Percentiles rank a stretch among this genome's conserved stretches.
These are phyloP conservation scores for Enteromius afrohamiltoni DNA, from an alignment of 2,797 vertebrate genomes.

Conservation along the genomic window DNA sequence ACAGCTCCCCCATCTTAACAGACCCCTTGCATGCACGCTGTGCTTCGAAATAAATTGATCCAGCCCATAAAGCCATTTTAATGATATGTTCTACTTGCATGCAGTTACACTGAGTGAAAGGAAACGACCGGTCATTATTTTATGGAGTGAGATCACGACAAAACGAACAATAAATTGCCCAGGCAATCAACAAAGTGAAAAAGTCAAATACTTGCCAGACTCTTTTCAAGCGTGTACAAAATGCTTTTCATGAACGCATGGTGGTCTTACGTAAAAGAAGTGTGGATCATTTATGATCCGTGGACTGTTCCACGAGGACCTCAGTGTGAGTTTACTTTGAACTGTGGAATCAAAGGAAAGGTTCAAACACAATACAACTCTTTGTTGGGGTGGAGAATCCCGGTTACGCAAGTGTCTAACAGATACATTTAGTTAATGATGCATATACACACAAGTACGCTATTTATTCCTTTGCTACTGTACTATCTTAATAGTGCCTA, in stretches of 20 bases:
- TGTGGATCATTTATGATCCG: neutral
- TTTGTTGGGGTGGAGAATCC: neutral
- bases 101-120: neutral
- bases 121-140: neutral
- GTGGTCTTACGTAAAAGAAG: neutral
- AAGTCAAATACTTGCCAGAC: constrained; percentile 26
- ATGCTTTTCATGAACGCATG: constrained; percentile 3
- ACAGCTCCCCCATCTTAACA: constrained; percentile 55
- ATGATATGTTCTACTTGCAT: constrained; percentile 25
- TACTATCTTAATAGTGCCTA: neutral
- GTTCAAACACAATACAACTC: neutral
- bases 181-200: constrained; percentile 5
- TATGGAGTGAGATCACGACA: neutral
- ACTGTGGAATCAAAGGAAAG: neutral
- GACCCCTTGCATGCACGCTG: constrained; percentile 36
- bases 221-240: neutral
- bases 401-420: neutral
- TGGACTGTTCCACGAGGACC: neutral
- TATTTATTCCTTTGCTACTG: neutral
- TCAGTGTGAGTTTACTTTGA: neutral
- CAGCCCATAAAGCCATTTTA: constrained; percentile 27
- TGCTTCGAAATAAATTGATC: constrained; percentile 28
- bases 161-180: neutral
- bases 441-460: neutral
- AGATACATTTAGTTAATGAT: neutral